Base-by-base conservation (phyloP, 2,113 vertebrate species). In the Hemichromis elongatus region DNA sequence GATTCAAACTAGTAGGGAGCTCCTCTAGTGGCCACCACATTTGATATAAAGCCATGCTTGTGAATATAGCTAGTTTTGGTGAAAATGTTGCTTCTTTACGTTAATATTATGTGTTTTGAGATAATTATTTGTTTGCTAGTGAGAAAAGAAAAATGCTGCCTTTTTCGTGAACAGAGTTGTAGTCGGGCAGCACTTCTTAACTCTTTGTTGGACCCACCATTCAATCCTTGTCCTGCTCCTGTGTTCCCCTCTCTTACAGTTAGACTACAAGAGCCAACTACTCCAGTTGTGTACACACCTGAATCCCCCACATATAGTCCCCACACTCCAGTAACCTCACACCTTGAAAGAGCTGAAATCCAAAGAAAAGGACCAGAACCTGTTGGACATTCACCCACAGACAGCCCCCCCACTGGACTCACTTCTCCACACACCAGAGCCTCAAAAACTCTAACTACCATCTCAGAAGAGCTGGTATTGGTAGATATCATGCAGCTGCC, bases 401-500 rank as follows among this genome's bases (percentile, higher is more conserved):
- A 85, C 26, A 82, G 45, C 7, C 61, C 83, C 11, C 68, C 77
- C 40, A 77, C 26, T 9, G 61, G 30, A 61, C 42, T 11, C 10
- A 12, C 37, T 42, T 35, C 66, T 40, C 40, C 28, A 13, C 50
- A 47, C n/a, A 26, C 81, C 79, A 9, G 68, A 2, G 47, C 28
- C 40, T 11, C 28, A 1, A 5, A 10, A 40, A 68, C 45, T 42
- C 21, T 81, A 11, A 59, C 78, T 1, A 12, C 18, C 6, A 6
- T 21, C 21, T 28, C 21, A 0, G 40, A 77, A 1, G 81, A 94
- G 86, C 77, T 92, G 0, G 1, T 79, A 1, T 93, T 93, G 1
- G 89, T 54, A 9, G 86, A 92, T 26, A 3, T 85, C 50, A 13
- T 90, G 11, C 8, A 61, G 37, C 24, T 93, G 3, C 91, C 93